phyloP scores from a whole-genome alignment of 2,113 vertebrate genomes.

The Chloebia gouldiae region DNA sequence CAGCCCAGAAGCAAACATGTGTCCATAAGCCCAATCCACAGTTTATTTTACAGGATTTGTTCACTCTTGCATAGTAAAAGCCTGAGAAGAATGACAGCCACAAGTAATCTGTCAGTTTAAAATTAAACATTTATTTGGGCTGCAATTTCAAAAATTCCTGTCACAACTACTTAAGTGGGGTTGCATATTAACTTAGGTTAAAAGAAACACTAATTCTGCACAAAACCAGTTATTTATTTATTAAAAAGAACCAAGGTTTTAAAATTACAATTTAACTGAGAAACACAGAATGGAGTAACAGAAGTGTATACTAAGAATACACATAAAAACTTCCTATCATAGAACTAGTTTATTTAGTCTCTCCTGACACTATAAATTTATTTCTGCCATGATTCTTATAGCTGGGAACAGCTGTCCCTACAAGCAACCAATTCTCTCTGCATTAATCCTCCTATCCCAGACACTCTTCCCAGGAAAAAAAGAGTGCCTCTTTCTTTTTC shows the following conservation, averaged over 20 bases:
- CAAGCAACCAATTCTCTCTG: neutral
- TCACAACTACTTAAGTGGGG: conserved; percentile 25
- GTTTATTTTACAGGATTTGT: neutral
- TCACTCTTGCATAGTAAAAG: conserved; percentile 42
- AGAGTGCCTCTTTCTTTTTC: neutral
- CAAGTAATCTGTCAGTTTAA: conserved; percentile 25
- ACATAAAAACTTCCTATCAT: neutral
- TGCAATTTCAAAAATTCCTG: conserved; percentile 47
- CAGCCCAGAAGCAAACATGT: conserved; percentile 26
- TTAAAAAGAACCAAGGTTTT: neutral
- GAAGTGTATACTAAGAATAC: neutral
- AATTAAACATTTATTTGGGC: conserved; percentile 58
- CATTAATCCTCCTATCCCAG: neutral
- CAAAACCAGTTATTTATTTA: neutral
- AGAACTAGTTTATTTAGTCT: conserved; percentile 1
- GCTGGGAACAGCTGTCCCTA: conserved; percentile 8
- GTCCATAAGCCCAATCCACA: neutral
- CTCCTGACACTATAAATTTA: neutral
- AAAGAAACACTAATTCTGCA: neutral
- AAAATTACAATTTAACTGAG: neutral
- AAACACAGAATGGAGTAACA: neutral
- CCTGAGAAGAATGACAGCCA: neutral
- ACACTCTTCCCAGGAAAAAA: neutral
- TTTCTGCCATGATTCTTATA: neutral
- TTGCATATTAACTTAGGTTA: neutral